Conservation (phyloP, 2,113 vertebrate genomes). For the Corythornis madagascariensis region DNA sequence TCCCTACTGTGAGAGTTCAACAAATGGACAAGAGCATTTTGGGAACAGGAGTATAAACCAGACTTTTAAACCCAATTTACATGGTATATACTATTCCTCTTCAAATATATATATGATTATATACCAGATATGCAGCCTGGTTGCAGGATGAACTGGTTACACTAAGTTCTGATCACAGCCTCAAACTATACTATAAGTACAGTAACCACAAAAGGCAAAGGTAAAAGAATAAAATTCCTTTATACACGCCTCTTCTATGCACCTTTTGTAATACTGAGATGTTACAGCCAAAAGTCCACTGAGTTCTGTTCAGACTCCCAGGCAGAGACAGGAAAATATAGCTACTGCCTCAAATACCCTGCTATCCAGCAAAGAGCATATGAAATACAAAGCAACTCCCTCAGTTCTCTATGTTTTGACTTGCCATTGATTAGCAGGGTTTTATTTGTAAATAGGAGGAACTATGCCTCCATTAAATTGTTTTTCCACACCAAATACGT, state of each 20-base stretch:
- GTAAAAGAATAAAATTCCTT: background rate
- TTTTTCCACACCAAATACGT: background rate
- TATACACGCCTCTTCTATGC: background rate
- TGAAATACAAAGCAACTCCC: background rate
- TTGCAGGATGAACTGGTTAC: background rate
- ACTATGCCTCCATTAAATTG: background rate
- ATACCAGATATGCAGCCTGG: background rate
- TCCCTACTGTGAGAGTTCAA: background rate
- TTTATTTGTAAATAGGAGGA: background rate
- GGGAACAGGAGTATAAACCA: background rate
- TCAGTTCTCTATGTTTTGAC: background rate
- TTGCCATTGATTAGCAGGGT: background rate
- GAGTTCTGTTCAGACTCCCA: background rate
- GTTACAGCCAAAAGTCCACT: background rate
- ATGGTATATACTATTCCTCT: background rate
- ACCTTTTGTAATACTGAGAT: background rate
- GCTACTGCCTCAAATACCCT: background rate
- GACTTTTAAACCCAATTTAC: background rate
- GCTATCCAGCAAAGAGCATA: background rate
- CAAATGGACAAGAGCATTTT: background rate
- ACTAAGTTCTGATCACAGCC: background rate
- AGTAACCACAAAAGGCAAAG: background rate
- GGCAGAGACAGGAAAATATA: fast-evolving
- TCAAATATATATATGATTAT: background rate
- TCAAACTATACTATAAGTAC: background rate